Base-by-base conservation (phyloP, 2,113 vertebrate species). In the Python bivittatus region DNA sequence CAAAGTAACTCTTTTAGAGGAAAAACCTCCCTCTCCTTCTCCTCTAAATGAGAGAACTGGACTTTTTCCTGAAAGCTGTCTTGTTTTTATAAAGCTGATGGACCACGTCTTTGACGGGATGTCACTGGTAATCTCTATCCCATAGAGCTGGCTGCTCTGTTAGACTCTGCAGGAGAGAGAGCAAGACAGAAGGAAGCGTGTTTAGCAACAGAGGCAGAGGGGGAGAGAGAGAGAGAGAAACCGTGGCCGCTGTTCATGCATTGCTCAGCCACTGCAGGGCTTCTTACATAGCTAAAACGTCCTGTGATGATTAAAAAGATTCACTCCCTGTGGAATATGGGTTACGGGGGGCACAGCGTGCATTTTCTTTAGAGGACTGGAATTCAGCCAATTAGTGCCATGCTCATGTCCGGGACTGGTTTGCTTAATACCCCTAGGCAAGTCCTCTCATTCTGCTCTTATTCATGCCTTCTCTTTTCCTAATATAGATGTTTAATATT, bases 261-360 rank as follows among this genome's bases (percentile, higher is more conserved):
- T 92, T 96, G 94, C 94, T 96, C 95, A 95, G 94, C 97, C 96
- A 95, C 97, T 96, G 96, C 95, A 95, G 96, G 96, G 95, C 96
- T 97, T 96, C 95, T 96, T 93, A 95, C 95, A 96, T 95, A 92
- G 94, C 94, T 96, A 68, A 88, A 93, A 88, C 44, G 94, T 96
- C 95, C 90, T 86, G 86, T 84, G 94, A 95, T 88, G 23, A 23
- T 42, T 33, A 54, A 54, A 95, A 93, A 68, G 90, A 89, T 53
- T 94, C 57, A 17, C 57, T 94, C 93, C 92, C 79, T 38, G 86
- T 42, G 89, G 95, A 85, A 92, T 88, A 57, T 1, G 57, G 68
- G 79, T 54, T 85, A 17, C 33, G 72, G 72, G 8, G 90, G 83
- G 54, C 92, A 93, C 42, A 44, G 22, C 42, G 52, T n/a, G 42